Percentiles rank a stretch among this genome's conserved stretches.
Conservation (phyloP, 1,140 invertebrate genomes). For the Drosophila quadrilineata region DNA sequence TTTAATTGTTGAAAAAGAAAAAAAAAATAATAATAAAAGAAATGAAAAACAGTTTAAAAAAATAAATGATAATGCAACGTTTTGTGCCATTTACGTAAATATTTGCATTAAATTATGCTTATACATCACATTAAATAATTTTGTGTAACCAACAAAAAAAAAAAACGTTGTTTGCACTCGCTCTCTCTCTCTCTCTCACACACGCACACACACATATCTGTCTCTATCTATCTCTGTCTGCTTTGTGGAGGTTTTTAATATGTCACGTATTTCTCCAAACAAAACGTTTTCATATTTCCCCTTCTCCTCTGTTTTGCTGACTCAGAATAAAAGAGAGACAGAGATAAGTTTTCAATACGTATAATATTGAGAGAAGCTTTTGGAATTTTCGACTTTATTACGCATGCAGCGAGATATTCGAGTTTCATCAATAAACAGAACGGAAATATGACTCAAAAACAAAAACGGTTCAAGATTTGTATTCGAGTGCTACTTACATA, state of each 20-base stretch:
- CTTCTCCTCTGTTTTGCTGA: too few relatives aligned
- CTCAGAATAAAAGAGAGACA: slow-evolving; percentile 24
- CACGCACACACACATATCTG: neutral
- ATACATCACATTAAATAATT: slow-evolving; percentile 49
- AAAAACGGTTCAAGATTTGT: neutral
- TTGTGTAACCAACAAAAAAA: slow-evolving; percentile 27
- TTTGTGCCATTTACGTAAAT: slow-evolving; percentile 34
- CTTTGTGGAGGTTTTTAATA: slow-evolving; percentile 29
- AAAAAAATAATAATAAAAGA: neutral
- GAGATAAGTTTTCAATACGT: slow-evolving; percentile 18
- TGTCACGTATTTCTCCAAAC: slow-evolving; percentile 50
- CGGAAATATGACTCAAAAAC: slow-evolving; percentile 32
- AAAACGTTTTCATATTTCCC: slow-evolving; percentile 51
- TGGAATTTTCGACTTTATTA: slow-evolving; percentile 8
- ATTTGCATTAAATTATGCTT: slow-evolving; percentile 60
- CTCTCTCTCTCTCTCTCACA: neutral
- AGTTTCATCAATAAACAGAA: neutral
- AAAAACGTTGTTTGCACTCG: slow-evolving; percentile 6
- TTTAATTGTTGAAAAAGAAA: slow-evolving; percentile 52
- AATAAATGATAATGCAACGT: slow-evolving; percentile 13
- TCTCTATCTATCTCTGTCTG: neutral
- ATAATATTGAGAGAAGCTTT: slow-evolving; percentile 11
- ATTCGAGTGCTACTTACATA: too few relatives aligned
- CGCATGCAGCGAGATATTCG: slow-evolving; percentile 22
- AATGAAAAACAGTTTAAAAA: too few relatives aligned